These are phyloP conservation scores for Hylaeus anthracinus DNA, from an alignment of 1,140 invertebrate genomes.

Conservation along the genomic window DNA sequence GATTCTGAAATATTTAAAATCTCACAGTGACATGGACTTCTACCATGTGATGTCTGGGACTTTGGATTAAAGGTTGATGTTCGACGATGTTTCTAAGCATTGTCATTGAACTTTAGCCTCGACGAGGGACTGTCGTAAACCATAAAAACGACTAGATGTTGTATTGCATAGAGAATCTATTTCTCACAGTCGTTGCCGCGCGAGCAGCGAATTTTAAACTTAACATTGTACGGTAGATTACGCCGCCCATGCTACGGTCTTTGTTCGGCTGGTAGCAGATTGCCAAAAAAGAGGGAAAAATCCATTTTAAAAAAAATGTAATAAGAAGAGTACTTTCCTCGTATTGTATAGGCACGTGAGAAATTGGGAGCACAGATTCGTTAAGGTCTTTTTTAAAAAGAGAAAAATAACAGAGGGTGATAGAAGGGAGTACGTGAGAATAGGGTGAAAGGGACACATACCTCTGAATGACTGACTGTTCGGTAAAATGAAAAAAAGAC, in stretches of 20 bases:
- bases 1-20: too few relatives aligned
- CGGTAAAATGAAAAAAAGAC: neutral
- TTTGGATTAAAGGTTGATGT: neutral
- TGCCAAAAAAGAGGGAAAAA: conserved; percentile 43
- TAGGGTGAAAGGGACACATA: conserved; percentile 14
- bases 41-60: neutral
- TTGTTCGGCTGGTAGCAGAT: conserved; percentile 40
- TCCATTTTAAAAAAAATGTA: neutral
- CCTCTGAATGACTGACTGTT: conserved; percentile 24
- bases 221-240: conserved; percentile 45
- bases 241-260: conserved; percentile 48
- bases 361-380: conserved; percentile 48
- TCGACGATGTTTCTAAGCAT: neutral
- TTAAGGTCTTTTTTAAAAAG: conserved; percentile 4
- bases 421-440: conserved; percentile 16
- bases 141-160: conserved; percentile 21
- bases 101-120: neutral
- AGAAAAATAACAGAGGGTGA: neutral
- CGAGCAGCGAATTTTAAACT: conserved; percentile 43
- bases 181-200: conserved; percentile 27
- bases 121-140: neutral
- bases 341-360: conserved; percentile 34
- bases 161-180: conserved; percentile 10
- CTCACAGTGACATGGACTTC: neutral
- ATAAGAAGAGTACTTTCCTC: conserved; percentile 25